These are phyloP conservation scores for Tamandua tetradactyla DNA, from an alignment of 2,797 vertebrate genomes.

Conservation along the genomic window DNA sequence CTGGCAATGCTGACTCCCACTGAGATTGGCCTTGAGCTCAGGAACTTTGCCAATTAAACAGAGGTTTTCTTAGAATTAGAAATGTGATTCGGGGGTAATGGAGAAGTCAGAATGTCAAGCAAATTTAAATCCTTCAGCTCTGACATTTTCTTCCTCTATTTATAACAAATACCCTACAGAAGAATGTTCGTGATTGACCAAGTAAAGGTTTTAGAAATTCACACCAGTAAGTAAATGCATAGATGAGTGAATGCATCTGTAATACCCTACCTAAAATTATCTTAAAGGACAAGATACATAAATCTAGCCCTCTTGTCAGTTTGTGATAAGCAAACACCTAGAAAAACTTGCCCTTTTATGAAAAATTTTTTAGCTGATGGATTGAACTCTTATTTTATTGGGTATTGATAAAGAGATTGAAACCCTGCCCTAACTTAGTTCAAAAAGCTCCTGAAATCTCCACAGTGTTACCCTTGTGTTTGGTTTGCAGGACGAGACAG, in stretches of 20 bases:
- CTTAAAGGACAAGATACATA: neutral
- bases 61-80: constrained; percentile 72
- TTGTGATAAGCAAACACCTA: neutral
- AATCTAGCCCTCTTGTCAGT: neutral
- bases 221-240: neutral
- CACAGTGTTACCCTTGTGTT: constrained; percentile 9
- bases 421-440: neutral
- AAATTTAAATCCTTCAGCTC: neutral
- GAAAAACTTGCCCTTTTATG: neutral
- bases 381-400: neutral
- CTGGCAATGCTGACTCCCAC: constrained; percentile 54
- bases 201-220: constrained; percentile 6
- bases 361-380: neutral
- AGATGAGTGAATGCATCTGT: neutral
- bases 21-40: constrained; percentile 57
- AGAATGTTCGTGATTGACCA: neutral
- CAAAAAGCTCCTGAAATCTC: neutral
- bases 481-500: constrained; percentile 91
- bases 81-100: neutral
- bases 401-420: neutral
- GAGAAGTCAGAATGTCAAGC: neutral
- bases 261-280: neutral
- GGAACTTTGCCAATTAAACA: constrained; percentile 47
- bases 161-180: neutral
- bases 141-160: neutral